Percentiles rank a stretch among this genome's conserved stretches.
These are phyloP conservation scores for Blera fallax DNA, from an alignment of 2,888 invertebrate genomes.

Conservation along the genomic window DNA sequence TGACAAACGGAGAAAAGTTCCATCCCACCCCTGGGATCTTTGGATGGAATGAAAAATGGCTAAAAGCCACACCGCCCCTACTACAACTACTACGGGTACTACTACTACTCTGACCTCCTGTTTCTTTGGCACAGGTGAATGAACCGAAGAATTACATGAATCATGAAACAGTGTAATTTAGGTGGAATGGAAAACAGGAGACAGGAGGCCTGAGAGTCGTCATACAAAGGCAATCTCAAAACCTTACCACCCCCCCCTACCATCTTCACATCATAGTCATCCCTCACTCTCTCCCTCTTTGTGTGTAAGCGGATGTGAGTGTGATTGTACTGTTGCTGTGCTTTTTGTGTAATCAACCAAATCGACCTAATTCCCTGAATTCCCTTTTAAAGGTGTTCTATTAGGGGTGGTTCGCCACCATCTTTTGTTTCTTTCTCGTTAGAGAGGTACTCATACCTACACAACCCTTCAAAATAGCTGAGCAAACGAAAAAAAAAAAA, in stretches of 20 bases:
- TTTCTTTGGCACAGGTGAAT: constrained; percentile 9
- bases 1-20: neutral
- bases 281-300: too few relatives aligned
- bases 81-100: neutral
- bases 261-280: neutral
- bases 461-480: neutral
- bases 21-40: neutral
- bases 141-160: constrained; percentile 30
- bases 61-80: neutral
- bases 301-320: too few relatives aligned
- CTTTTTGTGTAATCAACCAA: constrained; percentile 50
- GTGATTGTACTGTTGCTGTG: constrained; percentile 2
- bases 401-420: neutral
- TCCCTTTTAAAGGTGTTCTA: constrained; percentile 1
- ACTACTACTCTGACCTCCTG: neutral
- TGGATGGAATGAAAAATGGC: neutral
- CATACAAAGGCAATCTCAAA: neutral
- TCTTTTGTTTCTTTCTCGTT: neutral
- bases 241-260: neutral
- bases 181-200: neutral
- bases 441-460: neutral
- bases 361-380: constrained; percentile 42
- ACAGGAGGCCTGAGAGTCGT: neutral
- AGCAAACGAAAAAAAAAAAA: neutral
- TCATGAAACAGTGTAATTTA: constrained; percentile 10